Conservation (phyloP, 2,888 invertebrate species). For the Dasypogon diadema region DNA sequence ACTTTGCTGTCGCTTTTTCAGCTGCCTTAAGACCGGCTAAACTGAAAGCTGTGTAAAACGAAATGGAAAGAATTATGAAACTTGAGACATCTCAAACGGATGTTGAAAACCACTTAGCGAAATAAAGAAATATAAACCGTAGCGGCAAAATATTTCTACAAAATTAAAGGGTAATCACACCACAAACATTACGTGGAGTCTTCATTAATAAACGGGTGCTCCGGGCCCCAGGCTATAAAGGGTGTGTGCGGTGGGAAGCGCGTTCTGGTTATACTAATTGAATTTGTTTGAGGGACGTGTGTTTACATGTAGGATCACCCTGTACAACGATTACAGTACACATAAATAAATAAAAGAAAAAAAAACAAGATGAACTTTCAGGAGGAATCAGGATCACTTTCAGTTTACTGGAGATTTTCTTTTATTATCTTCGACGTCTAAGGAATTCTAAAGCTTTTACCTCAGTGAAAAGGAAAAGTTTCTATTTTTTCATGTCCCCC, state of each 20-base stretch:
- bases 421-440: conserved; percentile 29
- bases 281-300: not conserved
- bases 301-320: not conserved
- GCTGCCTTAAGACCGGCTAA: not conserved
- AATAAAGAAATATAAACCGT: not conserved
- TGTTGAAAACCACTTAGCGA: not conserved
- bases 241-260: not conserved
- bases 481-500: not conserved
- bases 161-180: not conserved
- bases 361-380: conserved; percentile 6
- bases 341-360: conserved; percentile 1
- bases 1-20: conserved; percentile 14
- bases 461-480: not conserved
- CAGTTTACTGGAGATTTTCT: not conserved
- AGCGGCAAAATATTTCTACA: not conserved
- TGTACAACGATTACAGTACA: not conserved
- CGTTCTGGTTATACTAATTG: conserved; percentile 9
- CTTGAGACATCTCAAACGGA: conserved; percentile 41
- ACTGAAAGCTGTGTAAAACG: not conserved
- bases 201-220: conserved; percentile 9
- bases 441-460: not conserved
- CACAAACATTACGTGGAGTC: not conserved
- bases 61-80: conserved; percentile 1
- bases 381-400: conserved; percentile 8
- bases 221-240: too few species aligned